These are phyloP conservation scores for Strongylocentrotus purpuratus DNA, from an alignment of 35 echinoderm and acorn worm genomes.

Conservation along the genomic window DNA sequence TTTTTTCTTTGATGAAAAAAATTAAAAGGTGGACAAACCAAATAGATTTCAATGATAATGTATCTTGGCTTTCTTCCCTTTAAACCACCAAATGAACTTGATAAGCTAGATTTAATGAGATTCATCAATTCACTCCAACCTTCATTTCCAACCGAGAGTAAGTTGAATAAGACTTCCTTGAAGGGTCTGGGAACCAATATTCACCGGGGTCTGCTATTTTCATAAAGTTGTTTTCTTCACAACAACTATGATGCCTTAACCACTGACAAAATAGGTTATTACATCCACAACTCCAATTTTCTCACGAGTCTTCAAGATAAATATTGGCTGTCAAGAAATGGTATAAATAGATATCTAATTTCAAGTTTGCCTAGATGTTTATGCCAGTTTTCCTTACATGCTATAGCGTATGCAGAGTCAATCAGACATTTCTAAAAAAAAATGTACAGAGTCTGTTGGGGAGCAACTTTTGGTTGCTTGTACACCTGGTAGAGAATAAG, in stretches of 20 bases:
- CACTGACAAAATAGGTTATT: background rate
- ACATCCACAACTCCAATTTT: background rate
- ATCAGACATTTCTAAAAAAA: background rate
- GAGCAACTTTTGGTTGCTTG: background rate
- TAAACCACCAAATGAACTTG: background rate
- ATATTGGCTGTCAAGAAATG: background rate
- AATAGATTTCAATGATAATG: too few species aligned
- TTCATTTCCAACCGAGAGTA: background rate
- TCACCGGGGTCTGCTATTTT: background rate
- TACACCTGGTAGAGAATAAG: background rate
- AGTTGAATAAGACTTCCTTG: background rate
- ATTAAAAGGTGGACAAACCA: too few species aligned
- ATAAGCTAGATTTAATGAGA: background rate
- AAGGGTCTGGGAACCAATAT: background rate
- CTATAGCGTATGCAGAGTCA: background rate
- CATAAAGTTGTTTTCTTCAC: background rate
- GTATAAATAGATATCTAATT: background rate
- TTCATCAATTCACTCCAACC: background rate
- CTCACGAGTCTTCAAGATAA: background rate
- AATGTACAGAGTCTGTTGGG: background rate
- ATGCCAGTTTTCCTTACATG: background rate
- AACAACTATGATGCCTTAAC: background rate
- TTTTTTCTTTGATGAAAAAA: too few species aligned
- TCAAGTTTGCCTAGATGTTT: background rate
- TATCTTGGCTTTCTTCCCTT: background rate